Percentiles rank a stretch among this genome's conserved stretches.
phyloP scores from a whole-genome alignment of 2,888 invertebrate genomes.

The Empis livida region DNA sequence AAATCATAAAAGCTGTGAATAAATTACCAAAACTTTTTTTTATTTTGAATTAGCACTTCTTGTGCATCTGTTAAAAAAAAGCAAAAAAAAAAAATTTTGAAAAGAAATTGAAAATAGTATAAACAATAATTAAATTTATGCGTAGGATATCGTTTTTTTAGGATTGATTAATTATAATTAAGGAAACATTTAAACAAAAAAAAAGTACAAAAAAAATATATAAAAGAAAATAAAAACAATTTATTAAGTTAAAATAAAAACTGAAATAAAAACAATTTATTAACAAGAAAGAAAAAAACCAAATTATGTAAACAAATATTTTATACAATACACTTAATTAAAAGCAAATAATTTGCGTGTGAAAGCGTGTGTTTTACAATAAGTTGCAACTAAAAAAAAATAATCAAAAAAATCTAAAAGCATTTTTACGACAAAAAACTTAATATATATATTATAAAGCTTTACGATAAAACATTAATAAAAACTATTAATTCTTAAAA shows the following conservation, averaged over 20 bases:
- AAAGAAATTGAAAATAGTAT: neutral
- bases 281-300: too few species aligned
- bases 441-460: neutral
- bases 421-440: neutral
- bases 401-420: neutral
- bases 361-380: too few species aligned
- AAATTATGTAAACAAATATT: too few species aligned
- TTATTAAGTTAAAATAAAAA: too few species aligned
- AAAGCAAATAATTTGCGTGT: too few species aligned
- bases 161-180: neutral
- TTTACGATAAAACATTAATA: neutral
- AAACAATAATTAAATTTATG: neutral
- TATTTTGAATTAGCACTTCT: neutral
- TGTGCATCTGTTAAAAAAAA: neutral
- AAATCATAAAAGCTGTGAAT: conserved; percentile 1
- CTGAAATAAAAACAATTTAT: too few species aligned
- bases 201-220: neutral
- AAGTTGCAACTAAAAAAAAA: neutral
- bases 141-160: neutral
- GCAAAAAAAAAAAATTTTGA: neutral
- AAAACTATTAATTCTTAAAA: neutral
- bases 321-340: too few species aligned
- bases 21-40: neutral
- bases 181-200: neutral
- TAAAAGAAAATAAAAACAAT: too few species aligned